These are phyloP conservation scores for Spatula versicolor DNA, from an alignment of 2,797 vertebrate genomes.

Conservation along the genomic window DNA sequence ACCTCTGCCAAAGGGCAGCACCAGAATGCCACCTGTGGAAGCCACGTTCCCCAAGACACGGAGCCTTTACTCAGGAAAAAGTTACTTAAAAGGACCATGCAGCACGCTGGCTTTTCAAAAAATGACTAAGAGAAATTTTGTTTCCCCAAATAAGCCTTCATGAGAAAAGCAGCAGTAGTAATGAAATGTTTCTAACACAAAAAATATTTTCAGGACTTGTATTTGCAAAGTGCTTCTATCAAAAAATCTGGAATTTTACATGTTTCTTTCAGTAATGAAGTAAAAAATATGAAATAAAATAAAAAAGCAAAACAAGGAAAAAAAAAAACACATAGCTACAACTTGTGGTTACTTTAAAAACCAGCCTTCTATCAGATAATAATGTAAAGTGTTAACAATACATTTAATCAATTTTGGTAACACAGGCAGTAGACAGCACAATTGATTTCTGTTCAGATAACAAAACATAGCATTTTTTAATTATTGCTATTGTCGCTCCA, in stretches of 20 bases:
- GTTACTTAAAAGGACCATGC: not conserved
- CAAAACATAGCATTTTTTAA: not conserved
- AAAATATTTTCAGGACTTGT: not conserved
- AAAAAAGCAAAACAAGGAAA: no score
- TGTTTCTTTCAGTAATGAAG: not conserved
- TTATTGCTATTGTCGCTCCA: not conserved
- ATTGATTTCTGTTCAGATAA: not conserved
- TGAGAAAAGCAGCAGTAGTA: not conserved
- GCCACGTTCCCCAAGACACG: not conserved
- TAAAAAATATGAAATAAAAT: not conserved
- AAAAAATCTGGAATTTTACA: not conserved
- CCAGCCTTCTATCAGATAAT: no score
- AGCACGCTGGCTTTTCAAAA: not conserved
- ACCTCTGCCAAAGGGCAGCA: not conserved
- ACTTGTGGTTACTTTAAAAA: not conserved
- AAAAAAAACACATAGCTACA: not conserved
- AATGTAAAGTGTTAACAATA: not conserved
- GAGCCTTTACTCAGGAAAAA: not conserved
- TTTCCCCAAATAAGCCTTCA: not conserved
- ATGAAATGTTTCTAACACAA: not conserved
- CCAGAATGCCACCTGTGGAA: not conserved
- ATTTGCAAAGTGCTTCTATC: not conserved
- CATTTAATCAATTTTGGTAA: constrained; percentile 22
- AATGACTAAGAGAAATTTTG: not conserved
- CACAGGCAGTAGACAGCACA: not conserved